Evolutionary conservation across 2,888 invertebrate species (phyloP).

Genomic region (Eristalis arbustorum): DNA sequence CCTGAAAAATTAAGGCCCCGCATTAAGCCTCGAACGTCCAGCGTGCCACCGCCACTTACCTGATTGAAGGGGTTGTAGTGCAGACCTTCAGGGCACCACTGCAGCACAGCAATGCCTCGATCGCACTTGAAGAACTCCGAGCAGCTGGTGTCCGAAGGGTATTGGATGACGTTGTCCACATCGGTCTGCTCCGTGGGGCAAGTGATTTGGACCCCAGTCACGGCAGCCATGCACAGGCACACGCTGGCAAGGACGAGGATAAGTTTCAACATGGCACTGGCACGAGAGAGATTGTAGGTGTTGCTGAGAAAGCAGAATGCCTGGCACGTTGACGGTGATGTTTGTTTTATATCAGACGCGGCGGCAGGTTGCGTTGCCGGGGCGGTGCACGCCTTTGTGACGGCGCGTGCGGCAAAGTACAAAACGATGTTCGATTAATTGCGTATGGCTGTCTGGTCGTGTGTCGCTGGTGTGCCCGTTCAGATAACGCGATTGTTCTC

Average conservation of each 20-base stretch:
- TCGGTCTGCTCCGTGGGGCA: constrained; percentile 66
- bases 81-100: constrained; percentile 67
- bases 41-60: constrained; percentile 35
- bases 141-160: constrained; percentile 68
- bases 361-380: not conserved
- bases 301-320: constrained; percentile 5
- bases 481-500: constrained; percentile 23
- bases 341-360: constrained; percentile 45
- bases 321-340: not conserved
- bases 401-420: constrained; percentile 38
- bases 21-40: not conserved
- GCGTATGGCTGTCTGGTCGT: constrained; percentile 11
- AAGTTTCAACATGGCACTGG: constrained; percentile 40
- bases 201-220: constrained; percentile 32
- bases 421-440: constrained; percentile 58
- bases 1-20: not conserved
- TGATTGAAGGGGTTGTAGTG: constrained; percentile 65
- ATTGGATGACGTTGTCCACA: constrained; percentile 63
- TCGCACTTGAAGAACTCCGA: constrained; percentile 71
- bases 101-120: constrained; percentile 62
- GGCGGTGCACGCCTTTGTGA: constrained; percentile 5
- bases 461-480: not conserved
- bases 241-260: constrained; percentile 34
- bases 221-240: not conserved
- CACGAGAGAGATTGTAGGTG: not conserved